Evolutionary conservation across 2,888 invertebrate species (phyloP).

Genomic region (Congeria kusceri): DNA sequence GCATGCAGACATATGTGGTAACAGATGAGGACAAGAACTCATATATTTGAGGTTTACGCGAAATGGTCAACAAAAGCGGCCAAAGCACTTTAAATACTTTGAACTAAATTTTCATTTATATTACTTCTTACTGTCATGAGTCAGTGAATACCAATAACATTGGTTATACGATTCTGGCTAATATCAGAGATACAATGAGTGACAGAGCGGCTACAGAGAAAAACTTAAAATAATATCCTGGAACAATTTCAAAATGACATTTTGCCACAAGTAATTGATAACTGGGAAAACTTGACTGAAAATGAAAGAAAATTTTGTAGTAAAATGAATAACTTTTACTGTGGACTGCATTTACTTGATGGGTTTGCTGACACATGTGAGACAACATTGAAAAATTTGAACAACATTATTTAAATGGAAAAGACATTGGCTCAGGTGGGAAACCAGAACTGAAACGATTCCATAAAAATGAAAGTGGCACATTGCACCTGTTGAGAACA

Average conservation of each 20-base stretch:
- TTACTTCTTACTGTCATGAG: slow-evolving; percentile 25
- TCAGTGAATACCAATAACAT: slow-evolving; percentile 4
- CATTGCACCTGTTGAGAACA: no score
- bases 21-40: slow-evolving; percentile 42
- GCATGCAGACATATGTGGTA: slow-evolving; percentile 44
- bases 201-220: slow-evolving; percentile 60
- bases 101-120: slow-evolving; percentile 34
- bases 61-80: slow-evolving; percentile 49
- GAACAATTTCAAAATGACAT: slow-evolving; percentile 37
- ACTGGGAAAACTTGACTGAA: slow-evolving; percentile 36
- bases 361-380: slow-evolving; percentile 45
- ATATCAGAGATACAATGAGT: slow-evolving; percentile 59
- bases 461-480: no score
- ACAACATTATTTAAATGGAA: slow-evolving; percentile 35
- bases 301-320: slow-evolving; percentile 34
- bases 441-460: no score
- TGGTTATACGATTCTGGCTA: slow-evolving; percentile 49
- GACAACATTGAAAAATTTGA: slow-evolving; percentile 36
- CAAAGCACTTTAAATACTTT: slow-evolving; percentile 42
- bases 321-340: slow-evolving; percentile 53
- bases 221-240: slow-evolving; percentile 46
- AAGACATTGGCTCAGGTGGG: slow-evolving; percentile 39
- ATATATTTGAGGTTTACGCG: slow-evolving; percentile 38
- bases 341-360: slow-evolving; percentile 49
- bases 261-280: slow-evolving; percentile 41